Conservation (phyloP, 2,888 invertebrate species). For the Conistra vaccinii region DNA sequence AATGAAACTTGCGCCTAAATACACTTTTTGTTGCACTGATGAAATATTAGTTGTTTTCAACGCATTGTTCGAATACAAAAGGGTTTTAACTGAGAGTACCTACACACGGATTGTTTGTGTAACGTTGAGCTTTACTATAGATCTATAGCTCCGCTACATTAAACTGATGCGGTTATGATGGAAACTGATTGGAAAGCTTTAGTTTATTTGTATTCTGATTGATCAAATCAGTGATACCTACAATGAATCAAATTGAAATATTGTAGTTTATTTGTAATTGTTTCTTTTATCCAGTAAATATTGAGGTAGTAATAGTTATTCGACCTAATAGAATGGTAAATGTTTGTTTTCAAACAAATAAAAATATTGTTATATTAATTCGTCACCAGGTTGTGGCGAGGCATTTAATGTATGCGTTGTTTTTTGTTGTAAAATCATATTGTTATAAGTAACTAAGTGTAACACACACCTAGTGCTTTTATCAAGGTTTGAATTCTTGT, state of each 20-base stretch:
- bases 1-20: conserved; percentile 12
- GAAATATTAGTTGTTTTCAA: conserved; percentile 18
- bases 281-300: conserved; percentile 17
- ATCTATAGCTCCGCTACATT: conserved; percentile 9
- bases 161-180: conserved; percentile 23
- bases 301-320: background rate
- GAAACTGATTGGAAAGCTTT: conserved; percentile 28
- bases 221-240: conserved; percentile 12
- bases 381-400: background rate
- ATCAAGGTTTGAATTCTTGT: background rate
- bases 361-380: background rate
- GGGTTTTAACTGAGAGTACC: background rate
- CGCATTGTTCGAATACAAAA: conserved; percentile 36
- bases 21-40: conserved; percentile 13
- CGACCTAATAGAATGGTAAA: background rate
- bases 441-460: too few species aligned
- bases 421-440: background rate
- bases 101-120: conserved; percentile 7
- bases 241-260: conserved; percentile 1
- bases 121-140: conserved; percentile 4
- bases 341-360: conserved; percentile 4
- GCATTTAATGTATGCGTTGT: background rate
- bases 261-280: conserved; percentile 8
- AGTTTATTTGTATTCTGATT: conserved; percentile 7
- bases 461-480: background rate